phyloP scores from a whole-genome alignment of 2,113 vertebrate species.

The Polyodon spathula region DNA sequence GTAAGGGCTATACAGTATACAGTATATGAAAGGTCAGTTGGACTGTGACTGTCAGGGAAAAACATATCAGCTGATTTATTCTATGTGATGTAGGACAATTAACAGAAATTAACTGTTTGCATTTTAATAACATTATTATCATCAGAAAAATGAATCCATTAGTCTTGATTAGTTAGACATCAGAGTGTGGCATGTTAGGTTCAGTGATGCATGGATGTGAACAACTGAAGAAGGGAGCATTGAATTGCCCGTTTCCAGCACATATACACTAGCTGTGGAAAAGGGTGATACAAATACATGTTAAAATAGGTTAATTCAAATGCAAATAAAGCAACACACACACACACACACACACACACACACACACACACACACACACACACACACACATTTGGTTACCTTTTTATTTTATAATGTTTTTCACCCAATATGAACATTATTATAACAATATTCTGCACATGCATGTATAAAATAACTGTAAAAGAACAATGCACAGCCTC shows the following conservation, averaged over 20 bases:
- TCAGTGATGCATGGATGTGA: conserved; percentile 53
- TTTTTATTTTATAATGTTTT: no score
- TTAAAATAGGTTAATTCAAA: no score
- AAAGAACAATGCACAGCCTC: no score
- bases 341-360: no score
- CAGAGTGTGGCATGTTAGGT: conserved; percentile 53
- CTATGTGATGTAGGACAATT: conserved; percentile 81
- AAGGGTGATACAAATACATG: no score
- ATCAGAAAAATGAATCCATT: conserved; percentile 86
- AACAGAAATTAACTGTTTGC: conserved; percentile 87
- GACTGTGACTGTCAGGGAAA: conserved; percentile 37
- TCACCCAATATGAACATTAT: no score
- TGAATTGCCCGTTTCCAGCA: conserved; percentile 15
- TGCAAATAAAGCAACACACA: no score
- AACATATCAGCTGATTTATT: conserved; percentile 69
- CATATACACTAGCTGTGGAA: not conserved
- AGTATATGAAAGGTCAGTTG: conserved; percentile 19
- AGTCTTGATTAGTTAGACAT: conserved; percentile 85
- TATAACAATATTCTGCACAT: no score
- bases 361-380: no score
- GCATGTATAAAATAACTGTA: no score
- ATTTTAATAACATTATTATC: conserved; percentile 95
- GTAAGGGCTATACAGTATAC: no score
- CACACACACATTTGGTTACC: no score
- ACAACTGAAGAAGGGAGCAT: conserved; percentile 24